Evolutionary conservation across 2,888 invertebrate species (phyloP).

Genomic region (Agonopterix arenella): DNA sequence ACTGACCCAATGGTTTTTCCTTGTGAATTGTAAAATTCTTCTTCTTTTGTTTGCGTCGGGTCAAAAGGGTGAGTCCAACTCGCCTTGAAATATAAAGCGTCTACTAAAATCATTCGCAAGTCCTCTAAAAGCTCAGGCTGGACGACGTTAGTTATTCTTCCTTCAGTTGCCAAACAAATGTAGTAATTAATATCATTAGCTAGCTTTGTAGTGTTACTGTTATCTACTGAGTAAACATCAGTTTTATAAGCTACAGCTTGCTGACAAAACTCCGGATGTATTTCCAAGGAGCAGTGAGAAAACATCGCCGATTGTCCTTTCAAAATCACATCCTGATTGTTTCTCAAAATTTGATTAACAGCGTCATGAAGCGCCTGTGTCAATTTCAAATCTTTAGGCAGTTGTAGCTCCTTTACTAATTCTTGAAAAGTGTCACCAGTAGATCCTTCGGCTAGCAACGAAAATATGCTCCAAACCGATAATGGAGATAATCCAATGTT

Average conservation of each 20-base stretch:
- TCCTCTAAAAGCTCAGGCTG: slow-evolving; percentile 55
- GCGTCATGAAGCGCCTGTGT: slow-evolving; percentile 53
- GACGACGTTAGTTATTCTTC: slow-evolving; percentile 81
- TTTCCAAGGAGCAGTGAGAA: slow-evolving; percentile 40
- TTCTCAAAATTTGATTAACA: slow-evolving; percentile 39
- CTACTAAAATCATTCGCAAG: slow-evolving; percentile 77
- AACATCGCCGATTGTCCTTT: slow-evolving; percentile 54
- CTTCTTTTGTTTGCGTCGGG: slow-evolving; percentile 65
- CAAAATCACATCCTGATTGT: slow-evolving; percentile 41
- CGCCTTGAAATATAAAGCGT: slow-evolving; percentile 84
- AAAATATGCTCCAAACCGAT: slow-evolving; percentile 62
- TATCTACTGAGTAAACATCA: slow-evolving; percentile 74
- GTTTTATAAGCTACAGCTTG: slow-evolving; percentile 67
- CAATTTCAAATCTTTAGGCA: slow-evolving; percentile 47
- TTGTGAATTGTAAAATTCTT: slow-evolving; percentile 77
- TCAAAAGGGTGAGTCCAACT: slow-evolving; percentile 83
- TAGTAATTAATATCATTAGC: slow-evolving; percentile 81
- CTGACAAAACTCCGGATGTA: slow-evolving; percentile 59
- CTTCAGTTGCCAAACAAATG: slow-evolving; percentile 80
- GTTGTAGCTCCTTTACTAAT: slow-evolving; percentile 41
- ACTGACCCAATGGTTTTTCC: slow-evolving; percentile 74
- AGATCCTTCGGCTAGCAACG: slow-evolving; percentile 60
- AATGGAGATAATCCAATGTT: slow-evolving; percentile 59
- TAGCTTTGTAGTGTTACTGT: slow-evolving; percentile 60
- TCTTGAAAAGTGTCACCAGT: slow-evolving; percentile 57